phyloP scores from a whole-genome alignment of 1,140 invertebrate genomes.

The Arion vulgaris region DNA sequence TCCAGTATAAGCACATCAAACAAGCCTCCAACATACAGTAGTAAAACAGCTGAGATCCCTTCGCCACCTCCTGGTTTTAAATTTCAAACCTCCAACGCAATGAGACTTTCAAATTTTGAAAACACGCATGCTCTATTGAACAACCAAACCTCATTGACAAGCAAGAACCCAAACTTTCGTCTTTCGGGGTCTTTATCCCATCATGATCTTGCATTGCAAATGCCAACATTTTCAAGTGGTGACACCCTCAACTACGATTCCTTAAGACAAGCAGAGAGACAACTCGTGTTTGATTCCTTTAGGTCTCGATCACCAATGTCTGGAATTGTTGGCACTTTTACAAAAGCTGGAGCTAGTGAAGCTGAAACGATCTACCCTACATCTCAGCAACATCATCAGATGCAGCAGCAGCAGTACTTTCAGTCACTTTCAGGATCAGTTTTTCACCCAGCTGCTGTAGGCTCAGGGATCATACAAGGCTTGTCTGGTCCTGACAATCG shows the following conservation, averaged over 20 bases:
- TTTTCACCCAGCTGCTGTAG: not conserved
- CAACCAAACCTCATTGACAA: not conserved
- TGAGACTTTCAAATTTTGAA: not conserved
- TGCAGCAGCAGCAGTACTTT: not conserved
- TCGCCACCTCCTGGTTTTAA: conserved; percentile 24
- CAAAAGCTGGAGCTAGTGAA: not conserved
- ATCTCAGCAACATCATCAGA: not conserved
- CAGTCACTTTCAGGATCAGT: not conserved
- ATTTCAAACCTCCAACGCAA: not conserved
- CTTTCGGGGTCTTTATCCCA: not conserved
- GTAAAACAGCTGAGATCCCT: not conserved
- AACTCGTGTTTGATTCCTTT: not conserved
- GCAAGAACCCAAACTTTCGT: not conserved
- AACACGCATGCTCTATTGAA: not conserved
- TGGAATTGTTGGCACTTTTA: not conserved
- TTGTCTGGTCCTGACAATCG: not conserved
- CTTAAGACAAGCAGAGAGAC: not conserved
- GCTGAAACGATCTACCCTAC: not conserved
- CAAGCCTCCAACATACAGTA: conserved; percentile 8
- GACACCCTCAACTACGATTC: not conserved
- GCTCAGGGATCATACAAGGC: not conserved
- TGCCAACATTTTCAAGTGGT: not conserved
- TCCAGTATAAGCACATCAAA: not conserved
- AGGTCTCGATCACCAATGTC: not conserved
- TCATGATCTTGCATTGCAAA: not conserved